Percentiles rank a stretch among this genome's conserved stretches.
These are phyloP conservation scores for Vireo griseus DNA, from an alignment of 2,797 vertebrate genomes.

Conservation along the genomic window DNA sequence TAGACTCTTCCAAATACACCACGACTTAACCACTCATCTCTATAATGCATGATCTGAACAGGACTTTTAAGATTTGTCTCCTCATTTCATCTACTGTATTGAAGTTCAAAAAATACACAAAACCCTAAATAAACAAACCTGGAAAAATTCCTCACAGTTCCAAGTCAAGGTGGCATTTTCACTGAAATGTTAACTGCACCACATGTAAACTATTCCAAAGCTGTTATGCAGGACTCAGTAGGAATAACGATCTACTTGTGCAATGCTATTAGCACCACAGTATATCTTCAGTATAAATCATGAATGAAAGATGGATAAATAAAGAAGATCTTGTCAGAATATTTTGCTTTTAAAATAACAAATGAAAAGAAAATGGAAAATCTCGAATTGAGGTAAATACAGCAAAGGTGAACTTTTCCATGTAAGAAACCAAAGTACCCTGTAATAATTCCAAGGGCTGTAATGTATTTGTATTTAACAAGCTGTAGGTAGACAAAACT, in stretches of 20 bases:
- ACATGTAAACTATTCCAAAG: background rate
- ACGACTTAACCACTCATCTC: background rate
- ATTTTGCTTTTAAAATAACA: background rate
- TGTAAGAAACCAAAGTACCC: background rate
- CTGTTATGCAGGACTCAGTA: background rate
- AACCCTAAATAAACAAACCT: background rate
- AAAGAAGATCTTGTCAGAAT: background rate
- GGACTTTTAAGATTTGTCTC: background rate
- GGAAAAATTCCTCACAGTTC: background rate
- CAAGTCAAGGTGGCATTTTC: background rate
- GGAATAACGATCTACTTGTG: background rate
- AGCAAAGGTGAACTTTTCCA: background rate
- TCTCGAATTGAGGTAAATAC: background rate
- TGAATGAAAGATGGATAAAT: background rate
- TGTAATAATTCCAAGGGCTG: background rate
- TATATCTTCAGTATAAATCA: background rate
- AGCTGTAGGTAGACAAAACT: background rate
- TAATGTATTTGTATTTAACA: background rate
- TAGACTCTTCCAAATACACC: background rate
- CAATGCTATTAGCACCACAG: background rate
- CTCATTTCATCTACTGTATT: background rate
- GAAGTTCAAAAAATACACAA: background rate
- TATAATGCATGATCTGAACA: background rate
- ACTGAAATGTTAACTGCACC: background rate
- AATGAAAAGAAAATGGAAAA: background rate